These are phyloP conservation scores for Platerodrilus igneus DNA, from an alignment of 2,888 invertebrate species.

Conservation along the genomic window DNA sequence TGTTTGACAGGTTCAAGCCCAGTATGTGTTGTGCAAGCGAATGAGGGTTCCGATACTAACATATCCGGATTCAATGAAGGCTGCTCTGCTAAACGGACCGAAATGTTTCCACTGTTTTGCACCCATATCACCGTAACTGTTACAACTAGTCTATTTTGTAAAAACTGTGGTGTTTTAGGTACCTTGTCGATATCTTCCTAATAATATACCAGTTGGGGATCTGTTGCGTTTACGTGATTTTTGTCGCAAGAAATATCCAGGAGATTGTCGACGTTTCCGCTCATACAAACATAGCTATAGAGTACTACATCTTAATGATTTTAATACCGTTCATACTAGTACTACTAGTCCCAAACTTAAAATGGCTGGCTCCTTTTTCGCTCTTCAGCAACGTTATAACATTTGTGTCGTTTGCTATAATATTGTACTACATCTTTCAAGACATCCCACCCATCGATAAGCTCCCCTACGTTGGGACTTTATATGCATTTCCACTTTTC, in stretches of 20 bases:
- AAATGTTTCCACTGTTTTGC: conserved; percentile 58
- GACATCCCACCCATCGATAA: conserved; percentile 62
- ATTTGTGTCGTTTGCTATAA: conserved; percentile 76
- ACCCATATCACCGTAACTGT: conserved; percentile 31
- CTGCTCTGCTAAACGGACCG: conserved; percentile 74
- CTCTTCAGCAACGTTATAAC: conserved; percentile 84
- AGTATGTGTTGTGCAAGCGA: conserved; percentile 60
- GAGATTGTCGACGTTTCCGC: conserved; percentile 40
- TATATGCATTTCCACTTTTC: conserved; percentile 78
- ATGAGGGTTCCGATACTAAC: conserved; percentile 69
- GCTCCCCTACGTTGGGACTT: conserved; percentile 59
- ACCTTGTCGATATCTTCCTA: conserved; percentile 67
- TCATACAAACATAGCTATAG: conserved; percentile 26
- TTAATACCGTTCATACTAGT: conserved; percentile 66
- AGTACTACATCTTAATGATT: conserved; percentile 40
- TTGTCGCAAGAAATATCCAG: conserved; percentile 50
- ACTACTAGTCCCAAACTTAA: conserved; percentile 79
- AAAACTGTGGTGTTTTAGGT: conserved; percentile 52
- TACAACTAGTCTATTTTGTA: not conserved
- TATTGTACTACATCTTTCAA: conserved; percentile 79
- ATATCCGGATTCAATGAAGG: conserved; percentile 69
- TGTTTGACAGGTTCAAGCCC: conserved; percentile 36
- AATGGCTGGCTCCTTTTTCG: conserved; percentile 85
- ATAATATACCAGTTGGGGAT: conserved; percentile 91
- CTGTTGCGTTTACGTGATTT: conserved; percentile 94